Evolutionary conservation across 2,888 invertebrate species (phyloP).

Genomic region (Mesorhabditis spiculigera): DNA sequence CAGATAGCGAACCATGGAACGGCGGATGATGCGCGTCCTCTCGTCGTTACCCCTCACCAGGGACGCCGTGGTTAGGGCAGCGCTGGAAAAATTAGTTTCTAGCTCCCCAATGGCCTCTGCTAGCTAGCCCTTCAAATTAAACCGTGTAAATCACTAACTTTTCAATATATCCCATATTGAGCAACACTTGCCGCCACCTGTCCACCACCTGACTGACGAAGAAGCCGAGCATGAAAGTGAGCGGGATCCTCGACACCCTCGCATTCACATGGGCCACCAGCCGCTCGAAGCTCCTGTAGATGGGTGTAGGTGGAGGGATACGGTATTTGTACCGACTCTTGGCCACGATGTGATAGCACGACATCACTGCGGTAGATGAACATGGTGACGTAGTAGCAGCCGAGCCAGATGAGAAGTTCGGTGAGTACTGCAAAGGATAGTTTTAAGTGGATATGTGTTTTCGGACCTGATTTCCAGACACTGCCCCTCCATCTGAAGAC

Average conservation of each 20-base stretch:
- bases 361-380: conserved; percentile 16
- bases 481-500: conserved; percentile 15
- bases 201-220: conserved; percentile 43
- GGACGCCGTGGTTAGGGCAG: conserved; percentile 23
- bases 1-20: conserved; percentile 39
- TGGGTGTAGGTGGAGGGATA: neutral
- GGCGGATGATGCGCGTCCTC: conserved; percentile 19
- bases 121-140: neutral
- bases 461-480: neutral
- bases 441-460: conserved; percentile 14
- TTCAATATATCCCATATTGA: conserved; percentile 44
- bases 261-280: conserved; percentile 17
- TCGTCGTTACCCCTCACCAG: conserved; percentile 24
- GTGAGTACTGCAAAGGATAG: conserved; percentile 16
- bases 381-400: conserved; percentile 11
- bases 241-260: conserved; percentile 34
- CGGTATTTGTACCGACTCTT: neutral
- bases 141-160: conserved; percentile 20
- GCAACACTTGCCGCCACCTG: conserved; percentile 37
- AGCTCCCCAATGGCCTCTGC: too few relatives aligned
- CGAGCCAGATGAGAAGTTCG: conserved; percentile 17
- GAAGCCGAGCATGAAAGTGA: conserved; percentile 50
- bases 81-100: conserved; percentile 14
- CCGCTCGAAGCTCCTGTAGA: conserved; percentile 15
- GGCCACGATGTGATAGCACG: conserved; percentile 9